Base-by-base conservation (phyloP, 2,888 invertebrate species). In the Heliconius aoede region DNA sequence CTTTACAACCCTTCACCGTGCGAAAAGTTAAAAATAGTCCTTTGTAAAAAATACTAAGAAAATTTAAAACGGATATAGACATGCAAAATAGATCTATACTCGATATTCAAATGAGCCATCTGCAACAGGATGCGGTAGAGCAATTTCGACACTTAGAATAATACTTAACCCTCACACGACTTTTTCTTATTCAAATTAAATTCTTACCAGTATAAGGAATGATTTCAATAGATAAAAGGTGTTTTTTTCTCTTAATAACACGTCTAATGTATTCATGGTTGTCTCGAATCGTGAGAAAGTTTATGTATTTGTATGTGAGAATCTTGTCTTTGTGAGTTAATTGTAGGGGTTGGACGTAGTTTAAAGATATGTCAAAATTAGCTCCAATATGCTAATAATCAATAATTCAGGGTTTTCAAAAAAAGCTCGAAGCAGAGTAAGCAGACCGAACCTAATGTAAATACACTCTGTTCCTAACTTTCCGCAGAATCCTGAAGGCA, bases 91-190 rank as follows among this genome's bases (percentile, higher is more conserved):
- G 89, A 86, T 88, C 86, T 86, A 84, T 86, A 85, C 87, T 90
- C 90, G 89, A 91, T 92, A 94, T 94, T 93, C 91, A 93, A 94
- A 94, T 92, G 86, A 90, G 86, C 83, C 85, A 85, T 85, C 86
- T 88, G 82, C 86, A 84, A 84, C 84, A 84, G 88, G 88, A 91
- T 84, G 87, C 90, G 91, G 93, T 93, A 93, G 93, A 93, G 89
- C 89, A 92, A 92, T 93, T 94, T 92, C 93, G 93, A 94, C 94
- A 94, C 94, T 91, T 86, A 83, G 87, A 90, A 93, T 93, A 94
- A 94, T 93, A 86, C 88, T 84, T 85, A 86, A 89, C 90, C 91
- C 91, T 90, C 90, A 89, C 88, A 85, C 87, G 83, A 61, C 89
- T 86, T 87, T 87, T 86, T 65, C 65, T 36, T 91, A 93, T 93